phyloP scores from a whole-genome alignment of 1,140 invertebrate species.

The Bombus pascuorum region DNA sequence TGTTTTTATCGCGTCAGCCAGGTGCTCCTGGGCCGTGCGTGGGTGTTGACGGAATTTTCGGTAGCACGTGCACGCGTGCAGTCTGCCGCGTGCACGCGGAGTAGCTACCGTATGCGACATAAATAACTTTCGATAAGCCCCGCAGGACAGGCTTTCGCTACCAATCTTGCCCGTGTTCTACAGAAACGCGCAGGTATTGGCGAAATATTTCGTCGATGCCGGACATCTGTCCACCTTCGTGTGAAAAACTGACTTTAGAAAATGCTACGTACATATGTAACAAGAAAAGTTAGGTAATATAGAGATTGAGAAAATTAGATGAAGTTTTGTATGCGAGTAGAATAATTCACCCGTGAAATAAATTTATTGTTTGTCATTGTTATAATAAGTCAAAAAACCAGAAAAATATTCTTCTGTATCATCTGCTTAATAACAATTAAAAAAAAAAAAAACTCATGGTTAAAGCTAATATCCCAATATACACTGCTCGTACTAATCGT shows the following conservation, averaged over 20 bases:
- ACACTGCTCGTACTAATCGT: too few species aligned
- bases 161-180: slow-evolving; percentile 56
- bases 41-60: slow-evolving; percentile 58
- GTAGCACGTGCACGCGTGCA: slow-evolving; percentile 48
- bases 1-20: slow-evolving; percentile 45
- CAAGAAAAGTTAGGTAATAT: too few species aligned
- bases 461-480: too few species aligned
- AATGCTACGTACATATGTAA: not conserved
- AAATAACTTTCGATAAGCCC: slow-evolving; percentile 76
- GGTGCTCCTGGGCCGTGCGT: slow-evolving; percentile 41
- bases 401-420: too few species aligned
- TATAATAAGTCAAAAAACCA: too few species aligned
- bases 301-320: not conserved
- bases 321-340: not conserved
- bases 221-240: not conserved
- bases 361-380: not conserved
- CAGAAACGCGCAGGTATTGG: slow-evolving; percentile 43
- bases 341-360: too few species aligned
- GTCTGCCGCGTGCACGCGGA: slow-evolving; percentile 58
- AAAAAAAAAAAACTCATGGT: too few species aligned
- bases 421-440: too few species aligned
- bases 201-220: slow-evolving; percentile 39
- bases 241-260: not conserved
- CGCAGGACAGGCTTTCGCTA: slow-evolving; percentile 69
- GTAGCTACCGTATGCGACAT: slow-evolving; percentile 67